These are phyloP conservation scores for Rotaria macrura DNA, from an alignment of 2,888 invertebrate genomes.

Conservation along the genomic window DNA sequence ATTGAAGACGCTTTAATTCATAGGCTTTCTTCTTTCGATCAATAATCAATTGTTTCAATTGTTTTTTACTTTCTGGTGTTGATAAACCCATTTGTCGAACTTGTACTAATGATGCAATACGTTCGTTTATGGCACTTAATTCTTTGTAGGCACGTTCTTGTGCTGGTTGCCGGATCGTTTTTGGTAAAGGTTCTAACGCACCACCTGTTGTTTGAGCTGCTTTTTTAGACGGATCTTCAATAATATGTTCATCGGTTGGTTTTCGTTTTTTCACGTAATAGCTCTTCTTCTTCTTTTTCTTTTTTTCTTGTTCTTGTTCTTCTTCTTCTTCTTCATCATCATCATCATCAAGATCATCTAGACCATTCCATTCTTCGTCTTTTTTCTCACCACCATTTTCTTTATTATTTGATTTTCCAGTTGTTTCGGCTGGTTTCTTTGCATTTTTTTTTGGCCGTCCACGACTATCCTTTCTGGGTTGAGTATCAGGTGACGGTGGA, in stretches of 20 bases:
- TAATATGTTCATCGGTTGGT: background rate
- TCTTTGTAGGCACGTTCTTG: background rate
- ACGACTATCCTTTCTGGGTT: background rate
- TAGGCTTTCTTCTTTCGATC: background rate
- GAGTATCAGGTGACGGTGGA: background rate
- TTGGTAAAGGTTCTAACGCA: background rate
- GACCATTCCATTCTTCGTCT: background rate
- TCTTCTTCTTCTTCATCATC: background rate
- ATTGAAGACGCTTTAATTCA: conserved; percentile 15
- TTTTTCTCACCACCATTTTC: background rate
- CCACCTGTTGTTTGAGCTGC: background rate
- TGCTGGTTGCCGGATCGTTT: background rate
- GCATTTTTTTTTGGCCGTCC: background rate
- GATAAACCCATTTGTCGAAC: conserved; percentile 1
- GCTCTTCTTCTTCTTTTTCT: background rate
- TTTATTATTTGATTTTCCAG: background rate
- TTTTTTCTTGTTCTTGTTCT: background rate
- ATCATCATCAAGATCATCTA: background rate
- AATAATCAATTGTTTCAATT: background rate
- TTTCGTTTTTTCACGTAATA: background rate
- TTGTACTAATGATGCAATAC: conserved; percentile 13
- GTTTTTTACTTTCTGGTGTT: conserved; percentile 9
- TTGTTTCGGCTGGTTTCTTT: background rate
- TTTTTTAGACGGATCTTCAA: background rate
- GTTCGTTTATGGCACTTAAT: background rate